These are phyloP conservation scores for Musca vetustissima DNA, from an alignment of 1,140 invertebrate species.

Conservation along the genomic window DNA sequence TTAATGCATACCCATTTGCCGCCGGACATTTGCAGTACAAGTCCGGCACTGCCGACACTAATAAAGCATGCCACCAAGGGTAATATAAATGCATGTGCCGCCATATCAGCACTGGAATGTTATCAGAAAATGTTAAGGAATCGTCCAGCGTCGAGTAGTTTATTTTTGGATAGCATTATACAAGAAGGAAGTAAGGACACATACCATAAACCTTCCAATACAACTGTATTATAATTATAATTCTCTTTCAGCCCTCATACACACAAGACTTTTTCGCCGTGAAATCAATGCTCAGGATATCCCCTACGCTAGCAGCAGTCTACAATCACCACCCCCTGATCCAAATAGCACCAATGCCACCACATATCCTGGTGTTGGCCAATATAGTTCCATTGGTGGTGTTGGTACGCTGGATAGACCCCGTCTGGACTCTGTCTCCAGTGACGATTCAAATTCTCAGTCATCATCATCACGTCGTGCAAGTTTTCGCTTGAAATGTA, in stretches of 20 bases:
- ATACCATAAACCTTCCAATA: not conserved
- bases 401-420: slow-evolving; percentile 37
- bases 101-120: slow-evolving; percentile 74
- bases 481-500: slow-evolving; percentile 49
- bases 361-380: not conserved
- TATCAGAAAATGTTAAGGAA: slow-evolving; percentile 79
- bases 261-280: slow-evolving; percentile 50
- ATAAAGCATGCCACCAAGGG: slow-evolving; percentile 76
- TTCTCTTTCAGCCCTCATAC: slow-evolving; percentile 47
- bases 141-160: slow-evolving; percentile 73
- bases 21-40: slow-evolving; percentile 78
- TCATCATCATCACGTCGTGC: slow-evolving; percentile 45
- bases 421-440: slow-evolving; percentile 50
- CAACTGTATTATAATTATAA: not conserved
- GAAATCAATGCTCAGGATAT: slow-evolving; percentile 47
- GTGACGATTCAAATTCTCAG: slow-evolving; percentile 48
- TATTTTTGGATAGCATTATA: slow-evolving; percentile 83
- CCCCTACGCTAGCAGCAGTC: slow-evolving; percentile 3
- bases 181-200: slow-evolving; percentile 50
- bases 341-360: too few species aligned
- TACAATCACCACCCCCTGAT: not conserved
- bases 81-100: slow-evolving; percentile 76
- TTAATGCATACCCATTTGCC: slow-evolving; percentile 82
- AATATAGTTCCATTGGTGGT: slow-evolving; percentile 22
- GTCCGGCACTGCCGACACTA: slow-evolving; percentile 78